Percentiles rank a stretch among this genome's conserved stretches.
Evolutionary conservation across 2,888 invertebrate species (phyloP).

Genomic region (Lordiphosa fenestrarum): DNA sequence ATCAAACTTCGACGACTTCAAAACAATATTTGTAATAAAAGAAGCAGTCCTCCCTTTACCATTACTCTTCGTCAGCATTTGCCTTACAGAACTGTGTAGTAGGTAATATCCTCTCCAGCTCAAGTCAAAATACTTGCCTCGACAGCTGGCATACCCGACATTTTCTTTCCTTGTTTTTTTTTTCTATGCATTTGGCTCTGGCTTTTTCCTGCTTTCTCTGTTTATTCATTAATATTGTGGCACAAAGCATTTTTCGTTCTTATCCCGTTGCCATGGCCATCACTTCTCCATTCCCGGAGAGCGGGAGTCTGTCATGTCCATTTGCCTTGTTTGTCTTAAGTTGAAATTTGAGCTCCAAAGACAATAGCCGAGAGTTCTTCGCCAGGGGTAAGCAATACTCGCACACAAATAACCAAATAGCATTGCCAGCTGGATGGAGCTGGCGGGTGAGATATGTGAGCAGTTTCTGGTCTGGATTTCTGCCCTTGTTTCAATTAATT

Average conservation of each 20-base stretch:
- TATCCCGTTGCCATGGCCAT: constrained; percentile 45
- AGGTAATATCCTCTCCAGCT: neutral
- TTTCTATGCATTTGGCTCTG: constrained; percentile 2
- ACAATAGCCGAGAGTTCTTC: constrained; percentile 65
- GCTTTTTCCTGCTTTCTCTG: constrained; percentile 19
- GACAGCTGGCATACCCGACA: constrained; percentile 29
- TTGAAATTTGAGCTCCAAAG: constrained; percentile 77
- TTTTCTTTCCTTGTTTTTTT: constrained; percentile 9
- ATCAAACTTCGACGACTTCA: no score
- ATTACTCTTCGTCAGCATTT: no score
- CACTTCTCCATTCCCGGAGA: constrained; percentile 4
- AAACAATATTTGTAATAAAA: no score
- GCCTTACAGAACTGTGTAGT: no score
- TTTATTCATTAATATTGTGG: constrained; percentile 77
- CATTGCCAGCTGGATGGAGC: constrained; percentile 4
- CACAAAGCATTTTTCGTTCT: constrained; percentile 71
- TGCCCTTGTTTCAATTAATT: constrained; percentile 56
- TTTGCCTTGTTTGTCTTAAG: constrained; percentile 70
- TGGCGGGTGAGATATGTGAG: constrained; percentile 46
- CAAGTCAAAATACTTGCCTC: constrained; percentile 17
- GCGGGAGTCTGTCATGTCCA: constrained; percentile 59
- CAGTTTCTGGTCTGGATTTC: constrained; percentile 8
- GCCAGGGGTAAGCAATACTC: constrained; percentile 25
- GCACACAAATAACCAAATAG: constrained; percentile 46
- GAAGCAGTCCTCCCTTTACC: no score